phyloP scores from a whole-genome alignment of 2,113 vertebrate species.

The Rhodinocichla rosea region DNA sequence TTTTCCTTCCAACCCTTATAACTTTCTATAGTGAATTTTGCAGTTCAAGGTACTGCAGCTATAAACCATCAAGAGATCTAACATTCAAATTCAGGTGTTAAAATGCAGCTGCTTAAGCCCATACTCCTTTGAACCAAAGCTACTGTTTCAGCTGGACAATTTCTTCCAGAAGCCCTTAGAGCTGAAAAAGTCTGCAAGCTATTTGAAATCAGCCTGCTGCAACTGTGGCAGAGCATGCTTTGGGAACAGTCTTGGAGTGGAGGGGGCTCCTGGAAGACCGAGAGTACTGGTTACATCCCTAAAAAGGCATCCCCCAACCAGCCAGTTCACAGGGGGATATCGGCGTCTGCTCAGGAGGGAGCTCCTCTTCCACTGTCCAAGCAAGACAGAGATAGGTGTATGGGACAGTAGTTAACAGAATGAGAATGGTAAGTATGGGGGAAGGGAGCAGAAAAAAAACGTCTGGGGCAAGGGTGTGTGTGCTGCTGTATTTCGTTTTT shows the following conservation, averaged over 20 bases:
- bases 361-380: conserved; percentile 5
- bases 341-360: conserved; percentile 47
- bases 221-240: background rate
- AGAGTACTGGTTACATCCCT: conserved; percentile 3
- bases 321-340: conserved; percentile 37
- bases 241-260: background rate
- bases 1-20: background rate
- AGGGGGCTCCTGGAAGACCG: conserved; percentile 17
- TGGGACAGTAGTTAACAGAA: background rate
- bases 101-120: conserved; percentile 42
- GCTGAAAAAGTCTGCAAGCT: conserved; percentile 4
- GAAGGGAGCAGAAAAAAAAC: background rate
- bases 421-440: background rate
- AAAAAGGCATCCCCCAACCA: conserved; percentile 27
- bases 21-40: conserved; percentile 20
- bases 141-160: conserved; percentile 55
- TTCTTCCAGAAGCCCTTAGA: conserved; percentile 38
- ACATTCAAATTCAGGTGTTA: conserved; percentile 54
- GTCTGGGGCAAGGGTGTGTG: background rate
- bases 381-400: conserved; percentile 43
- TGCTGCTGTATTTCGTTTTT: background rate
- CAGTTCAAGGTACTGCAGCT: conserved; percentile 19
- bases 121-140: conserved; percentile 43
- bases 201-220: conserved; percentile 12
- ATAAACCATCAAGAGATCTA: conserved; percentile 40